Conservation (phyloP, 1,140 invertebrate genomes). For the Achatina immaculata region DNA sequence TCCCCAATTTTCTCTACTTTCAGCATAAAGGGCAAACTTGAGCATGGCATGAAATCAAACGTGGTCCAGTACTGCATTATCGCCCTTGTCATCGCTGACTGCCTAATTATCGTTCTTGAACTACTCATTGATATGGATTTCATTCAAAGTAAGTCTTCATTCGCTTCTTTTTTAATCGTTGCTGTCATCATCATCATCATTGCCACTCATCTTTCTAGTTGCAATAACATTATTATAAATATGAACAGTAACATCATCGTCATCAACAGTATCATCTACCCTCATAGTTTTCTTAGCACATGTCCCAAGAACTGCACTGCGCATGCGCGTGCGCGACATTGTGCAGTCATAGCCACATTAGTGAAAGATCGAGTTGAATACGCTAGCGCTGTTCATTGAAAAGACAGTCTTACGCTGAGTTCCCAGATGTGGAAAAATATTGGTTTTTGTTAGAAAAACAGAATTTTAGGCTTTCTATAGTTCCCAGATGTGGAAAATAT, state of each 20-base stretch:
- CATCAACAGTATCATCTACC: background rate
- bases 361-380: too few relatives aligned
- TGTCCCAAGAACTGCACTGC: too few relatives aligned
- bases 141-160: slow-evolving; percentile 44
- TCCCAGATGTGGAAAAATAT: too few relatives aligned
- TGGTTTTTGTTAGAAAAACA: too few relatives aligned
- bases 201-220: background rate
- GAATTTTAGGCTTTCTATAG: too few relatives aligned
- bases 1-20: background rate
- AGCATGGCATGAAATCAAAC: slow-evolving; percentile 39
- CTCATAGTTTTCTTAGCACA: background rate
- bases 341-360: too few relatives aligned
- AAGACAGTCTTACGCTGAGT: too few relatives aligned
- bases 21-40: slow-evolving; percentile 44
- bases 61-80: slow-evolving; percentile 48
- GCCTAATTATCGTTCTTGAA: slow-evolving; percentile 55
- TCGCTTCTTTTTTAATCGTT: too few relatives aligned
- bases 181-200: background rate
- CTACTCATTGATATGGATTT: slow-evolving; percentile 56
- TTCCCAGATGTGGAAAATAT: too few relatives aligned
- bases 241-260: background rate
- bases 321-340: too few relatives aligned
- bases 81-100: slow-evolving; percentile 54
- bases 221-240: background rate
- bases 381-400: too few relatives aligned